Conservation (phyloP, 2,113 vertebrate species). For the Larimichthys polyactis region DNA sequence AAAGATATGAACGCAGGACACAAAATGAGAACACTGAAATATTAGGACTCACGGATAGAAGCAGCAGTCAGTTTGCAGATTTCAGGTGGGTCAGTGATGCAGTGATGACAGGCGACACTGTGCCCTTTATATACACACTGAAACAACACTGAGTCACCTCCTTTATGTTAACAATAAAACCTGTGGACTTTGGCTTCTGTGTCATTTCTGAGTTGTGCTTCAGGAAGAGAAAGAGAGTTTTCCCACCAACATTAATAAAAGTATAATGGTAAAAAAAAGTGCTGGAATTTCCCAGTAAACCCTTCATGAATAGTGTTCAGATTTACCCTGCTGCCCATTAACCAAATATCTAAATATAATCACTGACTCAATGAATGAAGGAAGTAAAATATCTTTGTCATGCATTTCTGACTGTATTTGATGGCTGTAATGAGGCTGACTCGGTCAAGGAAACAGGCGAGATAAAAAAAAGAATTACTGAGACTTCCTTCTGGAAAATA, state of each 20-base stretch:
- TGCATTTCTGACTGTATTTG: neutral
- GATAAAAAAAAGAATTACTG: neutral
- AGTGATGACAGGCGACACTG: neutral
- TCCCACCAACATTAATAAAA: neutral
- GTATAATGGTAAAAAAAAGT: neutral
- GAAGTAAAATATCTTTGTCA: neutral
- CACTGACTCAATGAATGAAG: neutral
- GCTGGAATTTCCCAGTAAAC: neutral
- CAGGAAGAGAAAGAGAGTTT: neutral
- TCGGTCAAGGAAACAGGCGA: slow-evolving; percentile 1
- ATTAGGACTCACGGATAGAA: neutral
- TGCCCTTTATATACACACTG: neutral
- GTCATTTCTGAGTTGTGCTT: neutral
- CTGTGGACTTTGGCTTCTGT: neutral
- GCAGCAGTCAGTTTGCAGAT: neutral
- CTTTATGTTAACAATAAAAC: neutral
- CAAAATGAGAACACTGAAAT: neutral
- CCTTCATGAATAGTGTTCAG: neutral
- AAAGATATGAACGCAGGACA: neutral
- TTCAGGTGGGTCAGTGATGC: neutral
- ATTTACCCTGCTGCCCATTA: neutral
- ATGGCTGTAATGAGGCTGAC: neutral
- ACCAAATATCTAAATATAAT: neutral
- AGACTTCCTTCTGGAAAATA: slow-evolving; percentile 1
- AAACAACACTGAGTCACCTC: too few species aligned